Percentiles rank a stretch among this genome's conserved stretches.
Evolutionary conservation across 2,113 vertebrate genomes (phyloP).

Genomic region (Crocuta crocuta): DNA sequence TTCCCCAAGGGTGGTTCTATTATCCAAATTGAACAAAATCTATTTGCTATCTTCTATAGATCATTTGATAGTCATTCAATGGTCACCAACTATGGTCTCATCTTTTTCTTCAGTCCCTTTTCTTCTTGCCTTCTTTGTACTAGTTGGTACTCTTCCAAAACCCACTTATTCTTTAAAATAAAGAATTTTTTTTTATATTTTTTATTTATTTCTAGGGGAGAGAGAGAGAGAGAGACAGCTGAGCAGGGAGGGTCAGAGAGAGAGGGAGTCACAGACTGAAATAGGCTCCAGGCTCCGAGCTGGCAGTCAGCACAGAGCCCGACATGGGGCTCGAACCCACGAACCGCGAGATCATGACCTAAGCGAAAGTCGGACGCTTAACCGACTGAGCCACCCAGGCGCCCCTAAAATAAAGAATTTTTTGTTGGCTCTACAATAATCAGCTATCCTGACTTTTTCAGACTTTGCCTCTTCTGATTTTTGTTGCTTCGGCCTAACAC

Average conservation of each 20-base stretch:
- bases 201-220: too few species aligned
- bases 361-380: too few species aligned
- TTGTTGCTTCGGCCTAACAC: not conserved
- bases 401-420: too few species aligned
- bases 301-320: too few species aligned
- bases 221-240: too few species aligned
- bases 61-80: not conserved
- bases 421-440: not conserved
- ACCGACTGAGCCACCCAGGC: too few species aligned
- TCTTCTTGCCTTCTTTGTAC: not conserved
- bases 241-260: too few species aligned
- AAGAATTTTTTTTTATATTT: not conserved
- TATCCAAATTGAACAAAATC: conserved; percentile 9
- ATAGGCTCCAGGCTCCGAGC: too few species aligned
- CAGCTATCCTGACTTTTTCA: not conserved
- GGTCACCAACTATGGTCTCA: not conserved
- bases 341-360: too few species aligned
- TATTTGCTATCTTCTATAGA: not conserved
- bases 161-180: not conserved
- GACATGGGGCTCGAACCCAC: too few species aligned
- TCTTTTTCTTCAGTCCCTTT: not conserved
- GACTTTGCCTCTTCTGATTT: not conserved
- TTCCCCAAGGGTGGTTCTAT: not conserved
- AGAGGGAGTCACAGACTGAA: too few species aligned
- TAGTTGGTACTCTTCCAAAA: not conserved